Evolutionary conservation across 30 jellyfish, hydroid and myxozoan species (phyloP), one percentile per base, ranked within the genome.

Genomic region (Mastigias papua): DNA sequence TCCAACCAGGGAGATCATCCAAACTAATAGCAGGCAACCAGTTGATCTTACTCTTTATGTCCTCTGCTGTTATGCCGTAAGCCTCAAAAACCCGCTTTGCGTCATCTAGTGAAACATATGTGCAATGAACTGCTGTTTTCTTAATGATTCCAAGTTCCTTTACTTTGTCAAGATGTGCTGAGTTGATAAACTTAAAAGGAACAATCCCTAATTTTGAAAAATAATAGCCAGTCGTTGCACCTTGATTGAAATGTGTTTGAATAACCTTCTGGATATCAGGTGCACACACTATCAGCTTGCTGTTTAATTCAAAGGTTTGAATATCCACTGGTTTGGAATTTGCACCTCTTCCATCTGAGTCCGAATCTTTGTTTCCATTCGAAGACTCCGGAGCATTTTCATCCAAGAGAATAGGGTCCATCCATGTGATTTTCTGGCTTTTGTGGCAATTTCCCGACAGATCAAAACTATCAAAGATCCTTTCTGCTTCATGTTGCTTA

Each of bases 191-290:
- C 72, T 95, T 95, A 84, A 85, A 95, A n/a, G 99, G 99, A 31
- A 95, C 98, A 73, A 95, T 95, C 15, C 99, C 99, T 57, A 95
- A 86, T 81, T 95, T 95, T 17, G 99, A 76, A 78, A 95, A 95
- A 30, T 95, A 95, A 78, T 95, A 95, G 34, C 99, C 99, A 23
- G 92, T 90, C 8, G 99, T 91, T 8, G 99, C 99, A 2, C 99
- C 99, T 81, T 95, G 99, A 70, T 95, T 88, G 84, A 95, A 95
- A 54, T 90, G 95, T 19, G 96, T 82, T 78, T 95, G 99, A 51
- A 95, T 88, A 16, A 95, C 99, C 64, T 85, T 90, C 74, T 95
- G 99, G 49, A 95, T 94, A 73, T 95, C 99, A n/a, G 99, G 99
- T 19, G 99, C 97, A 81, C 99, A 95, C 30, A 95, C 97, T 69